Evolutionary conservation across 1,140 invertebrate species (phyloP).

Genomic region (Psix sp.): DNA sequence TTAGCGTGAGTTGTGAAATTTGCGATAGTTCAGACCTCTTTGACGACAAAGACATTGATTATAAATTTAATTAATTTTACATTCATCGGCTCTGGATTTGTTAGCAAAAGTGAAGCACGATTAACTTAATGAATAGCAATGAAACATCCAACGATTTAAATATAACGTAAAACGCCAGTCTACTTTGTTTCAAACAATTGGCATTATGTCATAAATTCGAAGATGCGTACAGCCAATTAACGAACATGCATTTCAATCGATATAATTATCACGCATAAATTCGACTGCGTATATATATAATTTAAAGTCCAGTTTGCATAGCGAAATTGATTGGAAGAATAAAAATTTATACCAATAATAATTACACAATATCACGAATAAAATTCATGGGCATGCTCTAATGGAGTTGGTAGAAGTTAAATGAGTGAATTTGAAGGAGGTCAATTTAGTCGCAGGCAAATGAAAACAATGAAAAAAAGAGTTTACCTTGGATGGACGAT

Average conservation of each 20-base stretch:
- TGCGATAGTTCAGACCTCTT: constrained; percentile 20
- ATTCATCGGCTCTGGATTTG: constrained; percentile 30
- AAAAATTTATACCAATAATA: constrained; percentile 3
- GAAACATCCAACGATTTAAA: constrained; percentile 38
- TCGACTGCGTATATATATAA: constrained; percentile 38
- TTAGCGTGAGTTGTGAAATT: constrained; percentile 26
- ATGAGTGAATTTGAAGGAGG: neutral
- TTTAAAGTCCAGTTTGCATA: constrained; percentile 12
- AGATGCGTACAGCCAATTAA: constrained; percentile 46
- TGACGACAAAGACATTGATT: constrained; percentile 41
- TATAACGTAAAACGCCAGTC: constrained; percentile 42
- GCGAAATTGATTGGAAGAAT: neutral
- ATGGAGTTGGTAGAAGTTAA: constrained; percentile 4
- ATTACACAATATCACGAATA: neutral
- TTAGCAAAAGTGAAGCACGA: constrained; percentile 36
- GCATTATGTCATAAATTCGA: constrained; percentile 35
- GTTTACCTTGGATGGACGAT: neutral
- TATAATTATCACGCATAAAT: constrained; percentile 41
- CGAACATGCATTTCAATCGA: constrained; percentile 47
- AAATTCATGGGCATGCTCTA: constrained; percentile 12
- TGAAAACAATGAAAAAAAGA: neutral
- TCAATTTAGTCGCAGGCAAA: constrained; percentile 1
- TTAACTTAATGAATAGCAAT: constrained; percentile 45
- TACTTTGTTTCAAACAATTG: too few relatives aligned
- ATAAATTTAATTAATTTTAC: constrained; percentile 49